A percentile compares a stretch with the other conserved stretches of the same genome.
Evolutionary conservation across 2,797 vertebrate species (phyloP).

Genomic region (Myotis daubentonii): DNA sequence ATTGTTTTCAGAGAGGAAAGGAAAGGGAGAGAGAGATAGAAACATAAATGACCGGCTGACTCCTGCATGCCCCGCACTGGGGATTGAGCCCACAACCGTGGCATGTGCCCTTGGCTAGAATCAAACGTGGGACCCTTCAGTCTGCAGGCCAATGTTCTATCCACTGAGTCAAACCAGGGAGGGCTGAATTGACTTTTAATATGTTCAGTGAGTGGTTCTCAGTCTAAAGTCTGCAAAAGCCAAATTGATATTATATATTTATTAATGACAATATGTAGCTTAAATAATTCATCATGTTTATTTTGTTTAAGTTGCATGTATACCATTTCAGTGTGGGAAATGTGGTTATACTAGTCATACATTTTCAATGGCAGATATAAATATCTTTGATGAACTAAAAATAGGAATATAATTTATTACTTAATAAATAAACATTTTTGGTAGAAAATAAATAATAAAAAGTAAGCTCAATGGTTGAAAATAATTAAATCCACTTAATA

Average conservation of each 20-base stretch:
- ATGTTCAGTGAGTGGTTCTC: background rate
- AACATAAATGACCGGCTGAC: too few relatives aligned
- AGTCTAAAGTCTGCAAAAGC: background rate
- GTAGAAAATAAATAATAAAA: background rate
- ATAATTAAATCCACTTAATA: background rate
- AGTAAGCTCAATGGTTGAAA: background rate
- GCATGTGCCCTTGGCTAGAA: too few relatives aligned
- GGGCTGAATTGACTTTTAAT: background rate
- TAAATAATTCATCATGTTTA: background rate
- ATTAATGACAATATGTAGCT: background rate
- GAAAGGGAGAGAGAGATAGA: too few relatives aligned
- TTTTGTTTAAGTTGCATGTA: background rate
- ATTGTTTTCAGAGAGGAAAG: too few relatives aligned
- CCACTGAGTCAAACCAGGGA: too few relatives aligned
- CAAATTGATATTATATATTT: background rate
- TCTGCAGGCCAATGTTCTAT: too few relatives aligned
- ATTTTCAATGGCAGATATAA: background rate
- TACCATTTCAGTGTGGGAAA: background rate
- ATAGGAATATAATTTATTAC: background rate
- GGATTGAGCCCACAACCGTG: too few relatives aligned
- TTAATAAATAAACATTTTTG: background rate
- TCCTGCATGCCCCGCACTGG: too few relatives aligned
- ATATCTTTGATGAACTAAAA: slow-evolving; percentile 19
- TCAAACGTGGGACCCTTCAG: too few relatives aligned
- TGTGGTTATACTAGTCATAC: background rate